A percentile compares a stretch with the other conserved stretches of the same genome.
These are phyloP conservation scores for Tympanoctomys barrerae DNA, from an alignment of 2,797 vertebrate genomes.

Conservation along the genomic window DNA sequence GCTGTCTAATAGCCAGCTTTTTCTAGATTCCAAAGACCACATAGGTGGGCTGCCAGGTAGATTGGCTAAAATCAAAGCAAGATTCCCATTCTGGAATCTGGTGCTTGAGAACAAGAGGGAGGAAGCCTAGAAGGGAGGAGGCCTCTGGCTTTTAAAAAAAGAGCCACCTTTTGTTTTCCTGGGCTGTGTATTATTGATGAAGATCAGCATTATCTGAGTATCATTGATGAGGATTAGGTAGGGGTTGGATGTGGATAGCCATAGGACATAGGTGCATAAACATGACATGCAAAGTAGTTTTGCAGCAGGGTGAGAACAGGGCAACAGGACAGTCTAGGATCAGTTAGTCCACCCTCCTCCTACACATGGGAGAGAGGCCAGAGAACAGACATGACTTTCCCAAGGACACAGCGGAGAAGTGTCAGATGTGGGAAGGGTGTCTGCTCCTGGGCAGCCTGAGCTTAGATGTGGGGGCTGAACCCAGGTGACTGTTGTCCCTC, in stretches of 20 bases:
- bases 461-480: neutral
- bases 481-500: neutral
- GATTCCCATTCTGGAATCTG: neutral
- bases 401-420: neutral
- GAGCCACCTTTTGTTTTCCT: neutral
- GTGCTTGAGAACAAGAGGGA: neutral
- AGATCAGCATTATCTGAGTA: neutral
- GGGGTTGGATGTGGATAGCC: neutral
- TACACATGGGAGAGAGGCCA: neutral
- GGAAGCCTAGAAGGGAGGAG: neutral
- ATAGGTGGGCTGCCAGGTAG: neutral
- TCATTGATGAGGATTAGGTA: neutral
- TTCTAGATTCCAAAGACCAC: neutral
- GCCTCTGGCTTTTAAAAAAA: neutral
- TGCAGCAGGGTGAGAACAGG: neutral
- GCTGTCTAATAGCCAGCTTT: neutral
- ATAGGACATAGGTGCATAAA: neutral
- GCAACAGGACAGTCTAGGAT: no score
- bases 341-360: neutral
- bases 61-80: conserved; percentile 2
- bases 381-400: neutral
- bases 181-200: neutral
- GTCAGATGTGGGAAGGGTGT: neutral
- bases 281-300: neutral
- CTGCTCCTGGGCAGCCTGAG: neutral